Evolutionary conservation across 2,113 vertebrate species (phyloP), one percentile per base, ranked within the genome.

Genomic region (mouse (Mus musculus)): DNA sequence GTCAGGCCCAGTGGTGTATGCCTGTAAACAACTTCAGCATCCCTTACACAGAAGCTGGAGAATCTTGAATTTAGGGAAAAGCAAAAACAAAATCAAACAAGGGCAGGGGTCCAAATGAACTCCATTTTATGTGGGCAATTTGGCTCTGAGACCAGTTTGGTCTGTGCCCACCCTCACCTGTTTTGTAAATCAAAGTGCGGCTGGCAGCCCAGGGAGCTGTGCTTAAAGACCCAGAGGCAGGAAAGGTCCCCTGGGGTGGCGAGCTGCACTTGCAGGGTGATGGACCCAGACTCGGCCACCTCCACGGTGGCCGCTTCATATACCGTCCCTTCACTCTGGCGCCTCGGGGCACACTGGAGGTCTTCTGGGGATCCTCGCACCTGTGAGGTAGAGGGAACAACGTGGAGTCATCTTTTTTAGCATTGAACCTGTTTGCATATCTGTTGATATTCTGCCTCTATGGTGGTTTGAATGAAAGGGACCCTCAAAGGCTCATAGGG

Each of bases 191-290:
- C 97, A 65, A 97, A 98, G 67, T 65, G 88, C 17, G 97, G 97
- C 39, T 96, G 95, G 94, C 97, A 98, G n/a, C 61, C 89, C 65
- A 95, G 89, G 5, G 81, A 73, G 67, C 36, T 96, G 76, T 96
- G 89, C 39, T 97, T 98, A 90, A 98, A 98, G 65, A 98, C 59
- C 97, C 97, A 97, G 80, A 93, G 67, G 28, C 97, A 98, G 67
- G 97, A 97, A 36, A 97, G 82, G 72, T 98, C 95, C 54, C 97
- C 97, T 0, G 95, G 96, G 36, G 61, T 73, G 30, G 6, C 56
- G 84, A 97, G 10, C 65, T 90, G 95, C 42, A 96, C 97, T 77
- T 97, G 97, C 80, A 98, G 77, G 0, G 97, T 97, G 75, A 97
- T 5, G 46, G 96, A 97, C 0, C 94, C 94, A 4, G 92, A 90